A percentile compares a stretch with the other conserved stretches of the same genome.
Conservation (phyloP, 2,888 invertebrate genomes). For the Anagyrus pseudococci region DNA sequence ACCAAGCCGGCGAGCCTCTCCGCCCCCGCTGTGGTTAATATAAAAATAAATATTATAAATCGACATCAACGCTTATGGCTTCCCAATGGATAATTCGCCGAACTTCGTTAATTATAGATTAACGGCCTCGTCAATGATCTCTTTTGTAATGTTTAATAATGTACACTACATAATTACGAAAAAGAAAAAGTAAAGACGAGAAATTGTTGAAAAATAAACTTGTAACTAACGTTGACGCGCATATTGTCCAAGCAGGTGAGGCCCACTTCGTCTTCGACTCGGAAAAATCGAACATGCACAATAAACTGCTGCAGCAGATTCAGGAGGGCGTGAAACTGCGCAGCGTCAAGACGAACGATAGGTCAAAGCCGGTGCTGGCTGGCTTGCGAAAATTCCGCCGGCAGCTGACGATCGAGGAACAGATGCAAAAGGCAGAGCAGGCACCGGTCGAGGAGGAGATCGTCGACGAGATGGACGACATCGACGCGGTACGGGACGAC, state of each 20-base stretch:
- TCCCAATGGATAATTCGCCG: too few relatives aligned
- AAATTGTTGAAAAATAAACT: too few relatives aligned
- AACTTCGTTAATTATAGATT: too few relatives aligned
- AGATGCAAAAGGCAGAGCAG: slow-evolving; percentile 78
- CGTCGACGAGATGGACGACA: slow-evolving; percentile 86
- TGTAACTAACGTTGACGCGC: too few relatives aligned
- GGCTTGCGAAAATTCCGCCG: slow-evolving; percentile 86
- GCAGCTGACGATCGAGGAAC: slow-evolving; percentile 90
- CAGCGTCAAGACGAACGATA: slow-evolving; percentile 81
- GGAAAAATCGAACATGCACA: slow-evolving; percentile 81
- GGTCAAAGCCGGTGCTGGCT: slow-evolving; percentile 83
- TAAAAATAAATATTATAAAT: too few relatives aligned
- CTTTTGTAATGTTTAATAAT: too few relatives aligned
- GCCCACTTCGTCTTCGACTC: slow-evolving; percentile 88
- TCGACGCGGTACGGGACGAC: slow-evolving; percentile 88
- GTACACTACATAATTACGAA: too few relatives aligned
- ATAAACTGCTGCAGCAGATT: slow-evolving; percentile 82
- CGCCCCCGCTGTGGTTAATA: too few relatives aligned
- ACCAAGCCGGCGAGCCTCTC: too few relatives aligned
- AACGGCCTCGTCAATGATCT: too few relatives aligned
- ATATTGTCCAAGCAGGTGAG: slow-evolving; percentile 66
- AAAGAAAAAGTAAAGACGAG: slow-evolving; percentile 4
- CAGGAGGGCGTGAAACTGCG: slow-evolving; percentile 78
- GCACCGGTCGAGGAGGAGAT: slow-evolving; percentile 67
- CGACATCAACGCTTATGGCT: too few relatives aligned